Conservation (phyloP, 2,113 vertebrate genomes). For the Siniperca knerii region DNA sequence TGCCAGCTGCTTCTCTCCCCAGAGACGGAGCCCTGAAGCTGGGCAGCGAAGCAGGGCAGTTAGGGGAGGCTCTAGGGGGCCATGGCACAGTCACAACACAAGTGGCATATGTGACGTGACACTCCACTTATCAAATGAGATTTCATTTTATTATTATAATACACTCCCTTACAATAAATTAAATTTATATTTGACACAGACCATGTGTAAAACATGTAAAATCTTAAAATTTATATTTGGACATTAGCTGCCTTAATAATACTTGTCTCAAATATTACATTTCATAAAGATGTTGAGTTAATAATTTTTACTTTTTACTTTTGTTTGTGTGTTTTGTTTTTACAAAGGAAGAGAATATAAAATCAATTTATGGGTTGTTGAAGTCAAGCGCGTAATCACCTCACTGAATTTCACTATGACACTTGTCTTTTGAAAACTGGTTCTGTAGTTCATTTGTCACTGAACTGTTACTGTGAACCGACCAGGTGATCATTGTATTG, state of each 20-base stretch:
- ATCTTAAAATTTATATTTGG: neutral
- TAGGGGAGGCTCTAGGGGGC: slow-evolving; percentile 48
- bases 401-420: no score
- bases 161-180: neutral
- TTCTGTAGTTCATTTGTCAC: no score
- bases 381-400: no score
- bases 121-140: slow-evolving; percentile 69
- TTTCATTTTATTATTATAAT: slow-evolving; percentile 62
- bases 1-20: slow-evolving; percentile 81
- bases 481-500: no score
- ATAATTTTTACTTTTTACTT: neutral
- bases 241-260: neutral
- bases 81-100: slow-evolving; percentile 68
- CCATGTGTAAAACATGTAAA: neutral
- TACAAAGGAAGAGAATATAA: neutral
- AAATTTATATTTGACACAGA: neutral
- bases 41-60: slow-evolving; percentile 77
- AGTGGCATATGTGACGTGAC: slow-evolving; percentile 75
- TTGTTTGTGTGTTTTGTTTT: neutral
- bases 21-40: slow-evolving; percentile 79
- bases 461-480: no score
- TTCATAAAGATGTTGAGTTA: neutral
- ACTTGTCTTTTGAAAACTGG: no score
- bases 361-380: neutral
- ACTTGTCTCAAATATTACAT: neutral